Evolutionary conservation across 2,888 invertebrate species (phyloP).

Genomic region (Eilema griseolum): DNA sequence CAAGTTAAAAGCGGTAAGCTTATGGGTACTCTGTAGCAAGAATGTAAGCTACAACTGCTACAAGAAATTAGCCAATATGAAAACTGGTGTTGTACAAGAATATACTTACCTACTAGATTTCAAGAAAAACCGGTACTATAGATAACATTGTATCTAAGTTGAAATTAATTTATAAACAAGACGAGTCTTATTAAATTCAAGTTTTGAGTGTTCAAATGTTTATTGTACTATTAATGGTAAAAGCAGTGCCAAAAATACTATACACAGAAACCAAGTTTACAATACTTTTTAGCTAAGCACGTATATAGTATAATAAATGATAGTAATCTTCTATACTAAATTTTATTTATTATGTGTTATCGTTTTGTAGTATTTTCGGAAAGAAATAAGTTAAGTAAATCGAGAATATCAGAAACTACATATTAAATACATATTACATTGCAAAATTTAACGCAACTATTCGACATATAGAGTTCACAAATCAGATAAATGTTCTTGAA

Average conservation of each 20-base stretch:
- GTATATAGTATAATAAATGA: no score
- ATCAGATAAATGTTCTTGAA: slow-evolving; percentile 36
- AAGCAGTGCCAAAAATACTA: no score
- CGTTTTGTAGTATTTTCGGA: no score
- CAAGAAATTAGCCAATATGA: not conserved
- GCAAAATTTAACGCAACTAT: not conserved
- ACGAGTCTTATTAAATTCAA: not conserved
- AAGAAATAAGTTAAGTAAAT: no score
- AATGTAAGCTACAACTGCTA: not conserved
- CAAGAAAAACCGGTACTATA: not conserved
- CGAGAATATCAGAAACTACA: not conserved
- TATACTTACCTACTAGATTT: not conserved
- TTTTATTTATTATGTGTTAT: no score
- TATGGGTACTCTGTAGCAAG: not conserved
- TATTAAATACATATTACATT: not conserved
- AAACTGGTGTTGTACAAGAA: not conserved
- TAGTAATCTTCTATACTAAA: no score
- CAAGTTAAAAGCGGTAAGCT: not conserved
- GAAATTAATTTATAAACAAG: not conserved
- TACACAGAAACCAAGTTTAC: no score
- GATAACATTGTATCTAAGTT: not conserved
- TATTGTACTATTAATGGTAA: no score
- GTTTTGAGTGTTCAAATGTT: not conserved
- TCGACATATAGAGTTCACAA: slow-evolving; percentile 29
- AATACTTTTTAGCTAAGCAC: no score